Evolutionary conservation across 2,113 vertebrate species (phyloP).

Genomic region (Oryzias celebensis): DNA sequence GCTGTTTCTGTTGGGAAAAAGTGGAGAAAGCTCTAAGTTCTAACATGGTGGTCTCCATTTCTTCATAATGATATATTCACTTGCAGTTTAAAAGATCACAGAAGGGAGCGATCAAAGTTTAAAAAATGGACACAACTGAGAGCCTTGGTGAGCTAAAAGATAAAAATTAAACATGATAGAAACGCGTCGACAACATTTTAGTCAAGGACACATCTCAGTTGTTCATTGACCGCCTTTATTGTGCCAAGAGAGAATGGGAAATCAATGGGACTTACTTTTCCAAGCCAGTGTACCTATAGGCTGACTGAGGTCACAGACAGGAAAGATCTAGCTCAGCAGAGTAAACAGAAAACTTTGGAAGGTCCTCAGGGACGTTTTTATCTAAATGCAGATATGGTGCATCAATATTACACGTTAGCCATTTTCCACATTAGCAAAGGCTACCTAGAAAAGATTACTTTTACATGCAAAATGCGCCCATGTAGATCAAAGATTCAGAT

Average conservation of each 20-base stretch:
- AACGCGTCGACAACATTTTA: conserved; percentile 57
- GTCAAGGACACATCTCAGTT: conserved; percentile 73
- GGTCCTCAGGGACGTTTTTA: conserved; percentile 64
- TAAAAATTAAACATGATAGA: conserved; percentile 42
- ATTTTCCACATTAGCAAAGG: conserved; percentile 12
- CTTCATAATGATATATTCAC: conserved; percentile 72
- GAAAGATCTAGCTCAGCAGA: conserved; percentile 76
- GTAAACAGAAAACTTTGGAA: conserved; percentile 76
- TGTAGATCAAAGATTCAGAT: conserved; percentile 69
- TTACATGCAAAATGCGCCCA: conserved; percentile 30
- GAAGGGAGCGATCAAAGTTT: conserved; percentile 49
- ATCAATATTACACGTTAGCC: conserved; percentile 52
- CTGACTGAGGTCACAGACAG: conserved; percentile 75
- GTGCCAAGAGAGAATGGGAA: conserved; percentile 77
- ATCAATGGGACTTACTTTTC: conserved; percentile 75
- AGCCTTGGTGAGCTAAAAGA: conserved; percentile 42
- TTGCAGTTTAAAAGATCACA: conserved; percentile 66
- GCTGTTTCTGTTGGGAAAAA: conserved; percentile 76
- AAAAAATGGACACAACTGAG: conserved; percentile 39
- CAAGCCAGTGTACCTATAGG: conserved; percentile 72
- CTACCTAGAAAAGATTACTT: conserved; percentile 14
- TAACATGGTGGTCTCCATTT: conserved; percentile 79
- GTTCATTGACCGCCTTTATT: conserved; percentile 71
- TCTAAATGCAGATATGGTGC: conserved; percentile 50
- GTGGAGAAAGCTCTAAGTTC: conserved; percentile 63